A percentile compares a stretch with the other conserved stretches of the same genome.
These are phyloP conservation scores for Smithornis capensis DNA, from an alignment of 2,113 vertebrate genomes.

Conservation along the genomic window DNA sequence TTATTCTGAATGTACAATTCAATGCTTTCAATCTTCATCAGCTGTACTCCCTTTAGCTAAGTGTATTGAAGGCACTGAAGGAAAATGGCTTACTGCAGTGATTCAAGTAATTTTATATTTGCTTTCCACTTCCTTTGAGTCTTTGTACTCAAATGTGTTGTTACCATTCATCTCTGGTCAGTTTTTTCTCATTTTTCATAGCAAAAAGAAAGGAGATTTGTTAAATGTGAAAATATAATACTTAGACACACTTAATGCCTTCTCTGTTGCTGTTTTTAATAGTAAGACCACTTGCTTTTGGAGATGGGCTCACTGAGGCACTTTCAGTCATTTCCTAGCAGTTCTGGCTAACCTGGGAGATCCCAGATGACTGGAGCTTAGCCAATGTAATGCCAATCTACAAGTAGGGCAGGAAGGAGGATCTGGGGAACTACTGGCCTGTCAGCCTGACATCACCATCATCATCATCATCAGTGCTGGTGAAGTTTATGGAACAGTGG, in stretches of 20 bases:
- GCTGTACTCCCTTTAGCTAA: neutral
- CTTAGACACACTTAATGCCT: neutral
- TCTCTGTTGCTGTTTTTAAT: neutral
- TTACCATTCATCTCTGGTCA: neutral
- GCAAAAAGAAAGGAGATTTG: neutral
- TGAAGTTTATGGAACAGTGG: neutral
- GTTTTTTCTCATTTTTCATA: neutral
- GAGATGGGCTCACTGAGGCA: neutral
- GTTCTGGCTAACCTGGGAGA: neutral
- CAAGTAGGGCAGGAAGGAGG: neutral
- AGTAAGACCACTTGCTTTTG: neutral
- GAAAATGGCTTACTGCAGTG: neutral
- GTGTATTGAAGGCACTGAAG: neutral
- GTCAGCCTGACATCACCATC: neutral
- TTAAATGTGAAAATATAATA: neutral
- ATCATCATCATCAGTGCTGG: no score
- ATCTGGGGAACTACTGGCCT: neutral
- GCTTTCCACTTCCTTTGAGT: neutral
- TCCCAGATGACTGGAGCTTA: neutral
- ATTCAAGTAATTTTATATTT: neutral
- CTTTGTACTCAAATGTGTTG: neutral
- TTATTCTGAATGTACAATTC: neutral
- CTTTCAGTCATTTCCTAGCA: neutral
- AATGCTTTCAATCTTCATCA: neutral
- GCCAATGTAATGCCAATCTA: rapidly evolving